phyloP scores from a whole-genome alignment of 2,113 vertebrate genomes.

The Myanophis thanlyinensis region DNA sequence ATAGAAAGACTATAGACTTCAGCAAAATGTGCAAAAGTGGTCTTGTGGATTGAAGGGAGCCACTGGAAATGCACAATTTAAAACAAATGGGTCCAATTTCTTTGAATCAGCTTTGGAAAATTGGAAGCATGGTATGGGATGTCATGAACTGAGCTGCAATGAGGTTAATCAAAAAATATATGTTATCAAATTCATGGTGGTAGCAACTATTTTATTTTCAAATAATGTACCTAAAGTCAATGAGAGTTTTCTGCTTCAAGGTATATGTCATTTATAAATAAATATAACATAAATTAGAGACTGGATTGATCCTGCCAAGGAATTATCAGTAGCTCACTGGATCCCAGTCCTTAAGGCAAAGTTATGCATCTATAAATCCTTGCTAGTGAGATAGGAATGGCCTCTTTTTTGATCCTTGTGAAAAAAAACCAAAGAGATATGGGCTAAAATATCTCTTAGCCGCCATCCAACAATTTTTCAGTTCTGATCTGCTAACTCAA shows the following conservation, averaged over 20 bases:
- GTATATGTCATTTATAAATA: neutral
- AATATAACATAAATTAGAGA: neutral
- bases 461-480: neutral
- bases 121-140: neutral
- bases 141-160: neutral
- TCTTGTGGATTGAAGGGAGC: neutral
- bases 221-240: neutral
- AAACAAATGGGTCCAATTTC: neutral
- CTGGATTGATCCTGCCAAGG: neutral
- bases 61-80: neutral
- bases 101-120: neutral
- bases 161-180: neutral
- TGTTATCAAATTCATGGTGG: neutral
- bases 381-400: neutral
- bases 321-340: neutral
- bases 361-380: neutral
- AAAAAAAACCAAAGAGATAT: neutral
- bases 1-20: neutral
- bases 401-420: neutral
- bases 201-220: neutral
- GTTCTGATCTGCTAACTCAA: neutral
- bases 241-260: neutral
- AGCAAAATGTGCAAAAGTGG: neutral
- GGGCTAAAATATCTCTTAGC: neutral
- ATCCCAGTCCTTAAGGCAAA: neutral